phyloP scores from a whole-genome alignment of 2,888 invertebrate species.

The Microchrysa polita region DNA sequence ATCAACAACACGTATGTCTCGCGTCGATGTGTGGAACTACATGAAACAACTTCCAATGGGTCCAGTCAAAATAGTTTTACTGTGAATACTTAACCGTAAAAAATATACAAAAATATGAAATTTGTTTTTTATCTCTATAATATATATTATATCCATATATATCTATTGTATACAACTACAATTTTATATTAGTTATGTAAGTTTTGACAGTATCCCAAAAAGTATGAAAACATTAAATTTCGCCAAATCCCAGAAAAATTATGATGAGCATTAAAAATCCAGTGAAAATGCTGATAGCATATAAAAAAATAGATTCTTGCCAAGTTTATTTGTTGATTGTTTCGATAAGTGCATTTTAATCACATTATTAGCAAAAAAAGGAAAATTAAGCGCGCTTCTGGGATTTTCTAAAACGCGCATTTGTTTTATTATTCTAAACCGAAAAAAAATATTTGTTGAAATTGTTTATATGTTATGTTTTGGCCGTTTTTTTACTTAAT shows the following conservation, averaged over 20 bases:
- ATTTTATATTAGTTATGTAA: neutral
- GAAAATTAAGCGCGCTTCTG: neutral
- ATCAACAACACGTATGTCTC: slow-evolving; percentile 84
- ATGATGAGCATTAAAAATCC: no score
- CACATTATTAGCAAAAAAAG: neutral
- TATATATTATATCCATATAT: neutral
- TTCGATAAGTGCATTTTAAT: neutral
- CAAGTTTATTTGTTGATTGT: slow-evolving; percentile 8
- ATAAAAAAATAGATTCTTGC: slow-evolving; percentile 19
- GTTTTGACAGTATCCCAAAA: no score
- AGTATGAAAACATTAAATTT: no score
- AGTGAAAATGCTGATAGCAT: no score
- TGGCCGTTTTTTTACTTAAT: slow-evolving; percentile 23
- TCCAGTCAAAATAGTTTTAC: slow-evolving; percentile 69
- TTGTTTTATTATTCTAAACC: slow-evolving; percentile 15
- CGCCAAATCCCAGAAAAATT: no score
- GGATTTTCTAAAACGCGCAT: neutral
- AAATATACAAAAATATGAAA: slow-evolving; percentile 1
- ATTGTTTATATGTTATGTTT: slow-evolving; percentile 29
- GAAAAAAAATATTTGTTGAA: slow-evolving; percentile 17
- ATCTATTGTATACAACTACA: neutral
- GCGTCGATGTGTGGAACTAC: slow-evolving; percentile 93
- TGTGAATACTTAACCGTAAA: slow-evolving; percentile 52
- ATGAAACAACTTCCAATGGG: slow-evolving; percentile 91
- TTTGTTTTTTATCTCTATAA: slow-evolving; percentile 10